Percentiles rank a stretch among this genome's conserved stretches.
These are phyloP conservation scores for Trachelus troglodyta DNA, from an alignment of 2,888 invertebrate species.

Conservation along the genomic window DNA sequence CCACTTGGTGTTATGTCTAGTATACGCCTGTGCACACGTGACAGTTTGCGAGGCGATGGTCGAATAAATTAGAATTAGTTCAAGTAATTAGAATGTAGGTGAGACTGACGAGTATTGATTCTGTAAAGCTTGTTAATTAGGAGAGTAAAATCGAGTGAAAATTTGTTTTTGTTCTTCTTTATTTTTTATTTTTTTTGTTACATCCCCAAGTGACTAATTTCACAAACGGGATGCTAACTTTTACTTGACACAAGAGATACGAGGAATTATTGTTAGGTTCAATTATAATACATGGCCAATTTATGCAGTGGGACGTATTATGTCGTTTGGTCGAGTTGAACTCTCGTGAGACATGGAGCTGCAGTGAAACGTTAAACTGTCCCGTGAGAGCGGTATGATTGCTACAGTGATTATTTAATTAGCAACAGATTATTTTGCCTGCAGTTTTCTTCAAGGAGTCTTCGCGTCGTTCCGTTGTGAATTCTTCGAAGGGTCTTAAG, in stretches of 20 bases:
- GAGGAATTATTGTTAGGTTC: neutral
- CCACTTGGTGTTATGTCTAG: neutral
- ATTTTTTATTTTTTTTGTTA: neutral
- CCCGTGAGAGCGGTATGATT: neutral
- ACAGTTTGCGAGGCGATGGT: neutral
- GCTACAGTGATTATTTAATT: neutral
- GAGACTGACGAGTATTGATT: neutral
- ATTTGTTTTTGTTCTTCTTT: neutral
- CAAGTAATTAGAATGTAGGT: neutral
- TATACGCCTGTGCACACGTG: neutral
- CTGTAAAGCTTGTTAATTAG: neutral
- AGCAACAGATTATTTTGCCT: neutral
- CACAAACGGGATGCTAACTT: neutral
- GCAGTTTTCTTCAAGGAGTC: neutral
- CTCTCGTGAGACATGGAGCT: neutral
- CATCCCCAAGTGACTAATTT: neutral
- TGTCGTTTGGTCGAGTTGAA: slow-evolving; percentile 8
- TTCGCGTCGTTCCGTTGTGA: neutral
- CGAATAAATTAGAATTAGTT: neutral
- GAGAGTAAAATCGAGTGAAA: neutral
- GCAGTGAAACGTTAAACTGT: neutral
- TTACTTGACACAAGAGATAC: neutral
- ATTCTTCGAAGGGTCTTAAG: neutral
- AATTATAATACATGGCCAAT: neutral
- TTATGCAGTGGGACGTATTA: neutral